phyloP scores from a whole-genome alignment of 2,113 vertebrate genomes.

The Pampusana beccarii region DNA sequence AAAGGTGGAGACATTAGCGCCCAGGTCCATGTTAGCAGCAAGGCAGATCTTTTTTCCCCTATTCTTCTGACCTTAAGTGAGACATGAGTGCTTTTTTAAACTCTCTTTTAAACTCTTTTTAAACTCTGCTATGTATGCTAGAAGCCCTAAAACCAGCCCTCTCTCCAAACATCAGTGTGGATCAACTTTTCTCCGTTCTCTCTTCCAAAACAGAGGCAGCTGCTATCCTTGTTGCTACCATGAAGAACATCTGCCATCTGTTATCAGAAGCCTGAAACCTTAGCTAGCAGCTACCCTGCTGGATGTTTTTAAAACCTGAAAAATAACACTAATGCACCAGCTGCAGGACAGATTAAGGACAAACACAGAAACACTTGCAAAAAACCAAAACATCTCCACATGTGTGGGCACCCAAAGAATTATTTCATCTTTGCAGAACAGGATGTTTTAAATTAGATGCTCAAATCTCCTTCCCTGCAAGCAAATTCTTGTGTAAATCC shows the following conservation, averaged over 20 bases:
- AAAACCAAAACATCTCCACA: not conserved
- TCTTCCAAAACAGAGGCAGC: constrained; percentile 29
- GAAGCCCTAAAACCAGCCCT: not conserved
- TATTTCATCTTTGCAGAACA: not conserved
- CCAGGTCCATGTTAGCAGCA: not conserved
- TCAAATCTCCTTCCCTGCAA: not conserved
- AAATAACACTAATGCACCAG: constrained; percentile 35
- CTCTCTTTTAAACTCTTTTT: too few relatives aligned
- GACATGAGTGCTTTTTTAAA: not conserved
- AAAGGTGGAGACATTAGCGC: not conserved
- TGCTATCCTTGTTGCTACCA: constrained; percentile 30
- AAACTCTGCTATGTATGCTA: not conserved
- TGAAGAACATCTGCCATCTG: constrained; percentile 41
- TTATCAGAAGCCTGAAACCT: constrained; percentile 21
- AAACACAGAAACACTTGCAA: not conserved
- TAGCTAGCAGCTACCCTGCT: constrained; percentile 11
- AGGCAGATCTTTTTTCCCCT: not conserved
- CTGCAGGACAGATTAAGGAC: constrained; percentile 24
- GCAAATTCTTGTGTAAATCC: not conserved
- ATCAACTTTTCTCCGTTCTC: not conserved
- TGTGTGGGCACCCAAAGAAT: constrained; percentile 4
- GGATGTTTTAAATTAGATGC: constrained; percentile 5
- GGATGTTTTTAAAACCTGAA: constrained; percentile 45
- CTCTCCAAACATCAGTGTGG: not conserved
- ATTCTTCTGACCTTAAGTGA: not conserved